phyloP scores from a whole-genome alignment of 2,113 vertebrate genomes.

The Tenrec ecaudatus region DNA sequence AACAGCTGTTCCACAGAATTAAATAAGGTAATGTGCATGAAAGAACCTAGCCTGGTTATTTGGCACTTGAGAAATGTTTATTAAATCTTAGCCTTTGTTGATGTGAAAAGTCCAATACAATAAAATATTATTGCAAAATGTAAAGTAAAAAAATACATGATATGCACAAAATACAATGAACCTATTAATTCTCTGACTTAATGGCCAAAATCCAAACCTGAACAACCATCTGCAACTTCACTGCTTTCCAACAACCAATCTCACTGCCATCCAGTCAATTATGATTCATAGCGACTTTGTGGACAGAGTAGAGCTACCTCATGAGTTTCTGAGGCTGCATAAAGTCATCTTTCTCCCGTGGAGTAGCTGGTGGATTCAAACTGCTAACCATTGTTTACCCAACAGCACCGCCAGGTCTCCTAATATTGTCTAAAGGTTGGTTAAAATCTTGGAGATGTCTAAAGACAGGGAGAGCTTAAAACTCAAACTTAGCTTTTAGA shows the following conservation, averaged over 20 bases:
- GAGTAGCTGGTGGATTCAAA: no score
- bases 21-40: conserved; percentile 18
- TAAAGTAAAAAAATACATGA: conserved; percentile 7
- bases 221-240: conserved; percentile 16
- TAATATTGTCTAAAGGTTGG: conserved; percentile 7
- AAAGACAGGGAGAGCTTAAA: not conserved
- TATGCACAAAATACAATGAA: not conserved
- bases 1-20: not conserved
- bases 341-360: no score
- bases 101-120: conserved; percentile 24
- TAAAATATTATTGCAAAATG: conserved; percentile 30
- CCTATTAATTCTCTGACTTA: not conserved
- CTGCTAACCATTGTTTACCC: no score
- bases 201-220: conserved; percentile 3
- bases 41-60: conserved; percentile 1
- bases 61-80: conserved; percentile 25
- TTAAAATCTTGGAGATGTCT: conserved; percentile 6
- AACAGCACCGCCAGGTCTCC: no score
- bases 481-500: conserved; percentile 45
- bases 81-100: conserved; percentile 47
- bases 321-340: no score
- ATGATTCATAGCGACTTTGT: no score
- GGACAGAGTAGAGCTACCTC: no score
- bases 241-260: not conserved
- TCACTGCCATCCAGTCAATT: no score